These are phyloP conservation scores for Cyprinus carpio DNA, from an alignment of 2,113 vertebrate species.

Conservation along the genomic window DNA sequence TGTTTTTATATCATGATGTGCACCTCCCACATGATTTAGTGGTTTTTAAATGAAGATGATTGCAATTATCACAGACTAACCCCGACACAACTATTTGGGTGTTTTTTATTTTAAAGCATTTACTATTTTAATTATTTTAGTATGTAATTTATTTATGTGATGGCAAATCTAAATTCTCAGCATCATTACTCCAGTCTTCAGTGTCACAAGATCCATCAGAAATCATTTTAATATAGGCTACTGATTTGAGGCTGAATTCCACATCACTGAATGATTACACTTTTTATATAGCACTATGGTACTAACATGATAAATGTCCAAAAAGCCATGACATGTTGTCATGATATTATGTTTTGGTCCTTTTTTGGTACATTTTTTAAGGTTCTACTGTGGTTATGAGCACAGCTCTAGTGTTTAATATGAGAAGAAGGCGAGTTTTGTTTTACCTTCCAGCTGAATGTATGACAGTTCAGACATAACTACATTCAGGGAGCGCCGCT, in stretches of 20 bases:
- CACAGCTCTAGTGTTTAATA: not conserved
- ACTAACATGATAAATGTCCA: not conserved
- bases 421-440: not conserved
- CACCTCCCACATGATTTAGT: not conserved
- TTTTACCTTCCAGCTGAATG: not conserved
- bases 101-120: not conserved
- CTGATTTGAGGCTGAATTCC: not conserved
- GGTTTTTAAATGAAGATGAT: not conserved
- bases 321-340: not conserved
- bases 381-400: not conserved
- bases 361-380: not conserved
- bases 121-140: not conserved
- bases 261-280: not conserved
- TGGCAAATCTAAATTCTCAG: too few relatives aligned
- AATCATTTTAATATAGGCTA: too few relatives aligned
- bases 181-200: too few relatives aligned
- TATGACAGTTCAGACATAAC: constrained; percentile 9
- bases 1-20: not conserved
- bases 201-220: too few relatives aligned
- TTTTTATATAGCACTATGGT: not conserved
- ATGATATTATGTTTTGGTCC: not conserved
- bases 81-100: not conserved
- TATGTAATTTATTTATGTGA: too few relatives aligned
- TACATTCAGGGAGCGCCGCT: not conserved
- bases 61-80: not conserved